A percentile compares a stretch with the other conserved stretches of the same genome.
phyloP scores from a whole-genome alignment of 2,113 vertebrate genomes.

The Corythaeola cristata region DNA sequence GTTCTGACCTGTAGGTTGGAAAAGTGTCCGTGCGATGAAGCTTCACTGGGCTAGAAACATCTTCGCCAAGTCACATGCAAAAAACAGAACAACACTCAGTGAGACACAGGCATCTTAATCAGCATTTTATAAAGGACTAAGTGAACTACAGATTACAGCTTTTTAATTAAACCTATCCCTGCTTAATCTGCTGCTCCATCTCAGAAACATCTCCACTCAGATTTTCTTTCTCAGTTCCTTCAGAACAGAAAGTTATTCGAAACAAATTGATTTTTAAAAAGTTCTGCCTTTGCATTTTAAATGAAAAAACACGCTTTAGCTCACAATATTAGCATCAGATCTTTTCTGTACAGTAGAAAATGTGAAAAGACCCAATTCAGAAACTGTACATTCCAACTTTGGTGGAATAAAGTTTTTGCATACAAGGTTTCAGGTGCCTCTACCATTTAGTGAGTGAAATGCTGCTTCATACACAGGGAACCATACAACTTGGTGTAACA shows the following conservation, averaged over 20 bases:
- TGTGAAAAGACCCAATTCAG: background rate
- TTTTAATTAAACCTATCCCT: background rate
- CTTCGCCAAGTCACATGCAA: constrained; percentile 20
- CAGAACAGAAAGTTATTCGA: background rate
- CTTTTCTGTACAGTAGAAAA: background rate
- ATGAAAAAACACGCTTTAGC: background rate
- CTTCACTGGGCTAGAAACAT: constrained; percentile 74
- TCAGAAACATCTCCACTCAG: background rate
- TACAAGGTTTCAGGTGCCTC: background rate
- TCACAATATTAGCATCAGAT: background rate
- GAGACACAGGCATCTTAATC: background rate
- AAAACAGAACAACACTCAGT: background rate
- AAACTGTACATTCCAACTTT: background rate
- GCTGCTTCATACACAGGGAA: background rate
- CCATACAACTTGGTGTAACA: background rate
- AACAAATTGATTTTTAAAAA: background rate
- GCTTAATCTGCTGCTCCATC: background rate
- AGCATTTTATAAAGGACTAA: background rate
- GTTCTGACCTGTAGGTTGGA: constrained; percentile 74
- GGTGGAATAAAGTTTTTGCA: background rate
- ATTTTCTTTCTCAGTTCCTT: background rate
- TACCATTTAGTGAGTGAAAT: background rate
- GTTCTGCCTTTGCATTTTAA: background rate
- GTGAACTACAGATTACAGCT: background rate
- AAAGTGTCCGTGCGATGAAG: constrained; percentile 80